These are phyloP conservation scores for Xanthorhoe designata DNA, from an alignment of 2,888 invertebrate species.

Conservation along the genomic window DNA sequence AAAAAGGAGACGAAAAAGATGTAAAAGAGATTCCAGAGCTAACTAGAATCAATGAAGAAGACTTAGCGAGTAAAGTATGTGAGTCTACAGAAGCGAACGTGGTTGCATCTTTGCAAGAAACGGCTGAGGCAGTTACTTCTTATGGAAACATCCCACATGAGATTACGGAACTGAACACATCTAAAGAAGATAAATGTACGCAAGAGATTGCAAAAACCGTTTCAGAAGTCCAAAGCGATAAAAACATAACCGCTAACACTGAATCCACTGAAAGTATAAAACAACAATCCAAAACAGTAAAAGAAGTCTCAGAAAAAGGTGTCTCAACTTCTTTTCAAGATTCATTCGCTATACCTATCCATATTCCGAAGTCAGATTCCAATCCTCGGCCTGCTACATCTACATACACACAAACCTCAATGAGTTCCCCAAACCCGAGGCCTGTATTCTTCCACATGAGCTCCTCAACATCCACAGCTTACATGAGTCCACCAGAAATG, in stretches of 20 bases:
- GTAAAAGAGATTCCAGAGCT: slow-evolving; percentile 29
- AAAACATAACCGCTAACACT: neutral
- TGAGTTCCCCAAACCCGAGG: slow-evolving; percentile 62
- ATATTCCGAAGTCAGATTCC: slow-evolving; percentile 49
- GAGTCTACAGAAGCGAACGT: slow-evolving; percentile 15
- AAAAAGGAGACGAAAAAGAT: slow-evolving; percentile 58
- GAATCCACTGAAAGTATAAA: slow-evolving; percentile 16
- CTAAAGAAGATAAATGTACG: slow-evolving; percentile 1
- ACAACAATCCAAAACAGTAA: slow-evolving; percentile 23
- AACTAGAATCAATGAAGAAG: slow-evolving; percentile 28
- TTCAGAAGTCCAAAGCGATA: slow-evolving; percentile 5
- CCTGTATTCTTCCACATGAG: slow-evolving; percentile 75
- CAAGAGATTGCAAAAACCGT: slow-evolving; percentile 18
- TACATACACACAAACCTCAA: slow-evolving; percentile 71
- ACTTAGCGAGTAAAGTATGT: slow-evolving; percentile 22
- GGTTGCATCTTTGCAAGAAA: slow-evolving; percentile 2
- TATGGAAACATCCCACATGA: slow-evolving; percentile 5
- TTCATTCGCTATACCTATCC: slow-evolving; percentile 47
- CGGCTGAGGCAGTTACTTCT: slow-evolving; percentile 11
- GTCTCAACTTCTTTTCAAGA: slow-evolving; percentile 54
- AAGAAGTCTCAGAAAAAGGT: slow-evolving; percentile 53
- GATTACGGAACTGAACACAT: slow-evolving; percentile 10
- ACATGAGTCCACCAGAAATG: slow-evolving; percentile 81
- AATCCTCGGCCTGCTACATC: slow-evolving; percentile 62
- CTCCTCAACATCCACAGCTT: slow-evolving; percentile 81